Percentiles rank a stretch among this genome's conserved stretches.
phyloP scores from a whole-genome alignment of 2,113 vertebrate genomes.

The Rhegmatorhina hoffmannsi region DNA sequence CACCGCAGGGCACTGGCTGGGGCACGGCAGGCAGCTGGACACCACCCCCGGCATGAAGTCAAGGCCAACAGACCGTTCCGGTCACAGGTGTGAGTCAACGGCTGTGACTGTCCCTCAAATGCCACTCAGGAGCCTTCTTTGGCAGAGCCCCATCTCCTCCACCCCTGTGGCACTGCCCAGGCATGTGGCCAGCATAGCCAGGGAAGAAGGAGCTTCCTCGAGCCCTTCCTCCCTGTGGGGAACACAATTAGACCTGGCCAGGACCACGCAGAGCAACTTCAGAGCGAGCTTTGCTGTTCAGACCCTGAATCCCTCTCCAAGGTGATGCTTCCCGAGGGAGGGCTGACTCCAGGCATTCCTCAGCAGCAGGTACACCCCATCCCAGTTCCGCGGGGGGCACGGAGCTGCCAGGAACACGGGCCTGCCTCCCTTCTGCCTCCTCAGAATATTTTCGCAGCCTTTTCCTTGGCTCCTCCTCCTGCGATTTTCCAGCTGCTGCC shows the following conservation, averaged over 20 bases:
- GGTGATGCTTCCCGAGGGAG: not conserved
- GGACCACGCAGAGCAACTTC: not conserved
- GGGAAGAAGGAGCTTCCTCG: not conserved
- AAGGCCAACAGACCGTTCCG: not conserved
- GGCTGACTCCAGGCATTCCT: not conserved
- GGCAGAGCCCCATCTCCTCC: not conserved
- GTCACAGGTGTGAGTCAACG: not conserved
- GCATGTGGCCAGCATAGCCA: not conserved
- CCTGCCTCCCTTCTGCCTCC: not conserved
- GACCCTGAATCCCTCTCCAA: not conserved
- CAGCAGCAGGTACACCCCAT: not conserved
- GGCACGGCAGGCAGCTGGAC: not conserved
- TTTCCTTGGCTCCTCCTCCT: slow-evolving; percentile 6
- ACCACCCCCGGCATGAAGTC: not conserved
- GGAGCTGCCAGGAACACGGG: not conserved
- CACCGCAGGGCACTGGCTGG: not conserved
- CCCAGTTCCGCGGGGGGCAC: accelerated
- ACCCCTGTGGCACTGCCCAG: not conserved
- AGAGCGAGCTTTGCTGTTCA: not conserved
- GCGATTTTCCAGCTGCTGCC: not conserved
- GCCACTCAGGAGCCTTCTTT: not conserved
- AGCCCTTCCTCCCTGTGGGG: not conserved
- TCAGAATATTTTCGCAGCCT: not conserved
- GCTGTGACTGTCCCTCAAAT: not conserved
- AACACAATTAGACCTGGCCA: not conserved